Evolutionary conservation across 2,113 vertebrate species (phyloP), one percentile per base, ranked within the genome.

Genomic region (Polypterus bichir): DNA sequence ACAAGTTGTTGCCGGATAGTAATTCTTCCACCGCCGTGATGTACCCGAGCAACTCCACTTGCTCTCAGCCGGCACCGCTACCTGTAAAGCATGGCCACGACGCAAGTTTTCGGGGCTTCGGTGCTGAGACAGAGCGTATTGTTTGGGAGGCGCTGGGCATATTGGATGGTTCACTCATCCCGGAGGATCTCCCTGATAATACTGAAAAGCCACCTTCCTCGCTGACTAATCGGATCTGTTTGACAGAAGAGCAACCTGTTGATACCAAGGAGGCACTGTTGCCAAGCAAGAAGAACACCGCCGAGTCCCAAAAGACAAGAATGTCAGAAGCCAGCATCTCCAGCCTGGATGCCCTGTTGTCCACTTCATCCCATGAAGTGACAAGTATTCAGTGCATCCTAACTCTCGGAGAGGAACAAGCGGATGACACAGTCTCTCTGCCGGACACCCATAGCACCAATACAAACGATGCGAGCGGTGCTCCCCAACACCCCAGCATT

Each of bases 321-420:
- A 69, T 54, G 59, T 59, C 46, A 48, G 49, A 60, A 51, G 49
- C 49, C 3, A 49, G 11, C 10, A 59, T 46, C 58, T 5, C 11
- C 63, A 68, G 27, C 27, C 45, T 46, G 45, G 69, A 0, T n/a
- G 56, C 1, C 1, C 65, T 2, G 74, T 49, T 4, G 65, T 66
- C 2, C 75, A 67, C n/a, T 78, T 76, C 51, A 80, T 77, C 62
- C 78, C 84, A 45, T 84, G 82, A 62, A 79, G 80, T 58, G 83
- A 88, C 7, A 69, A 5, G 69, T 74, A 51, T 79, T 81, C 1
- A 77, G 76, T 68, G 70, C 77, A 4, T 52, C 64, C 0, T 46
- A 64, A 1, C 68, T 71, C 61, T 55, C 71, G 9, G 71, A 4
- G 59, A 66, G 63, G 4, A 46, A 4, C 58, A 47, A 8, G 7